Evolutionary conservation across 2,888 invertebrate genomes (phyloP), one percentile per base, ranked within the genome.

Genomic region (Clostera curtula): DNA sequence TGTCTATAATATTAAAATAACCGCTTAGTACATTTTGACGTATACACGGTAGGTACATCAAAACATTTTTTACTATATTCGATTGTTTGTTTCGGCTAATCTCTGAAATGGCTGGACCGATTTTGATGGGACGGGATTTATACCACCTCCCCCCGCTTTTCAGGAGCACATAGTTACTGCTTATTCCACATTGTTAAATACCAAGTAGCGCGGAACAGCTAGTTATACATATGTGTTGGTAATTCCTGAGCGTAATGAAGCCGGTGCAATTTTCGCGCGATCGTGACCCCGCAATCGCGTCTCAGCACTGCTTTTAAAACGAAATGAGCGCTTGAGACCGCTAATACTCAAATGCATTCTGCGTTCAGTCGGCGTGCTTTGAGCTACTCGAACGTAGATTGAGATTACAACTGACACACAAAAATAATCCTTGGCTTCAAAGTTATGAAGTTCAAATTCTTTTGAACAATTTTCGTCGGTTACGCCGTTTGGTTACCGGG

Each of bases 281-380:
- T 48, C 50, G 46, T 56, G 57, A 66, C 63, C 67, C 42, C 50
- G 31, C 12, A 26, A 38, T 40, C 34, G 43, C 33, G 34, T 43
- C 27, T 34, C 37, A 24, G 35, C 37, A 33, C 38, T 44, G 36
- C 40, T 59, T 61, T 60, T 54, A 60, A 48, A 57, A 49, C 57
- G 49, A 65, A 71, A 74, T 62, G 67, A 63, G 61, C 47, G 58
- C 57, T 47, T 40, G 52, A 55, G 65, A 49, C 65, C 61, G 51
- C 56, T 56, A 56, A 65, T 60, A 66, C 69, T 70, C 58, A 72
- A 72, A 69, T 73, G 69, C 74, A 72, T 69, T 68, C 66, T 55
- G 59, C 66, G 57, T 56, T 60, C 54, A 31, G 52, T 66, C 72
- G 76, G 73, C 58, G 53, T 53, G 68, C 76, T 75, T 75, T 75